Evolutionary conservation across 2,113 vertebrate genomes (phyloP).

Genomic region (Alexandromys fortis): DNA sequence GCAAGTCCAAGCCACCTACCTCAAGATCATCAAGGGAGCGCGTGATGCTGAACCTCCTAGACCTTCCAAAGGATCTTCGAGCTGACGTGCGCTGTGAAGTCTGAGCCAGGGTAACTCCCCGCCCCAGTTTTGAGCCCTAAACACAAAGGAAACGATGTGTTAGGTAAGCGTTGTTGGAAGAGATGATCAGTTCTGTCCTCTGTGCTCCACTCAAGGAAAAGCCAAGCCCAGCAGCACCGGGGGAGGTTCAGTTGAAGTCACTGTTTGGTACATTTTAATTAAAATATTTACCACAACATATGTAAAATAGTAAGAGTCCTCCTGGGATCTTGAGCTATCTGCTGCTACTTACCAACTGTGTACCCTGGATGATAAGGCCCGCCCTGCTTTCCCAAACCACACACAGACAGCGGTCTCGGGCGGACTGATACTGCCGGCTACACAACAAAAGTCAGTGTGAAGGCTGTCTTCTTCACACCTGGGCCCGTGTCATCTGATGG

Average conservation of each 20-base stretch:
- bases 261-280: neutral
- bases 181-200: too few species aligned
- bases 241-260: neutral
- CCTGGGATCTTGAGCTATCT: fast-evolving
- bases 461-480: neutral
- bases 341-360: neutral
- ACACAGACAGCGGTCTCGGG: neutral
- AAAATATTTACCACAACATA: neutral
- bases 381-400: neutral
- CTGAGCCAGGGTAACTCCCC: slow-evolving; percentile 88
- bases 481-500: too few species aligned
- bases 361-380: neutral
- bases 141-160: slow-evolving; percentile 52
- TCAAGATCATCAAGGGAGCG: slow-evolving; percentile 96
- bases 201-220: fast-evolving
- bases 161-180: too few species aligned
- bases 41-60: slow-evolving; percentile 93
- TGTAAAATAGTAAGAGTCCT: fast-evolving
- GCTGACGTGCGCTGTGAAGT: slow-evolving; percentile 89
- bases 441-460: neutral
- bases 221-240: neutral
- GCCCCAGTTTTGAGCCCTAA: slow-evolving; percentile 90
- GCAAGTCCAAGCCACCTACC: slow-evolving; percentile 80
- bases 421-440: neutral
- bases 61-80: slow-evolving; percentile 93